phyloP scores from a whole-genome alignment of 2,113 vertebrate species.

The Calonectris borealis region DNA sequence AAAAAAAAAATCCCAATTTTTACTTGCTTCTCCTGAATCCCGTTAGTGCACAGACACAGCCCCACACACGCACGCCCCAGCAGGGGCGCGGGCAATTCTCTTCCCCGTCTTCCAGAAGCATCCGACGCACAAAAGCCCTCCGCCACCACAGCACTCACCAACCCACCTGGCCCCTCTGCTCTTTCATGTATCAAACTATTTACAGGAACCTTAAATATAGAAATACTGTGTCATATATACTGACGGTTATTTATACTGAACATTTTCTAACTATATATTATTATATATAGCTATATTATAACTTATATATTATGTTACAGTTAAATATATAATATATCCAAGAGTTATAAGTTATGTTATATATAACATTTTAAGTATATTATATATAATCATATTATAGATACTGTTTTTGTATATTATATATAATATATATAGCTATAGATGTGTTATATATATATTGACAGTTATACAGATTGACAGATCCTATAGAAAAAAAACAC shows the following conservation, averaged over 20 bases:
- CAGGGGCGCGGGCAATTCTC: background rate
- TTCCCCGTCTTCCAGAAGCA: background rate
- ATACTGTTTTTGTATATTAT: no score
- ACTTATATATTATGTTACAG: background rate
- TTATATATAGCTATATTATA: background rate
- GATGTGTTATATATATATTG: no score
- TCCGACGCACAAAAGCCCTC: background rate
- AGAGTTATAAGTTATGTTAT: background rate
- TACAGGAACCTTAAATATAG: background rate
- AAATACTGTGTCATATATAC: no score
- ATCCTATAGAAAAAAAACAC: no score
- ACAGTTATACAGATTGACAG: no score
- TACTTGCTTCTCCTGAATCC: background rate
- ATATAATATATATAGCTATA: no score
- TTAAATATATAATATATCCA: background rate
- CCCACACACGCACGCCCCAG: fast-evolving
- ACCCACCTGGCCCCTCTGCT: background rate
- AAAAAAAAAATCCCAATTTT: background rate
- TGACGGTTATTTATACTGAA: background rate
- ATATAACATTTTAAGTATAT: no score
- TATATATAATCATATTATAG: no score
- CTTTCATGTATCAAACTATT: background rate
- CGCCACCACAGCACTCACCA: background rate
- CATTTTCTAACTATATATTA: background rate
- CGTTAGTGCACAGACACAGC: background rate